These are phyloP conservation scores for Amphimedon queenslandica DNA, from an alignment of 37 sponge, comb jelly and placozoan species.

Conservation along the genomic window DNA sequence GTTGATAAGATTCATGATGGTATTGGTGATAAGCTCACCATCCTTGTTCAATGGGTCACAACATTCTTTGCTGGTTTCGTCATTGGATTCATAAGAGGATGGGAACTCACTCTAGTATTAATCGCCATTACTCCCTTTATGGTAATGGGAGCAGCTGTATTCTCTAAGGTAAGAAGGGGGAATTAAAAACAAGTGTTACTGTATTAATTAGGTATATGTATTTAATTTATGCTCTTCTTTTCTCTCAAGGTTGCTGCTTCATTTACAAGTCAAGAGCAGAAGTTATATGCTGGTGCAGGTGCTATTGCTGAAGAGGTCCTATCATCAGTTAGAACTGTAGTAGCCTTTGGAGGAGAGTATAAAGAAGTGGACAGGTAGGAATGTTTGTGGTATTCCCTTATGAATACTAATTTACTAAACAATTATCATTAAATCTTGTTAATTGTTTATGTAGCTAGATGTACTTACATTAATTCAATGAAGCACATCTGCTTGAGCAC, in stretches of 20 bases:
- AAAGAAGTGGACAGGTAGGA: slow-evolving; percentile 54
- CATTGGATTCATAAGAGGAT: slow-evolving; percentile 65
- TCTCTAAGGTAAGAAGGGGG: slow-evolving; percentile 52
- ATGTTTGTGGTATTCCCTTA: background rate
- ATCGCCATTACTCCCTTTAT: slow-evolving; percentile 59
- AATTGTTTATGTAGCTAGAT: background rate
- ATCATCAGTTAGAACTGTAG: slow-evolving; percentile 86
- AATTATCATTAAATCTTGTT: too few species aligned
- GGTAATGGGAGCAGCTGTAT: slow-evolving; percentile 9
- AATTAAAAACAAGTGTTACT: background rate
- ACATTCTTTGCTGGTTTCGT: slow-evolving; percentile 76
- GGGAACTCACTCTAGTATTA: slow-evolving; percentile 87
- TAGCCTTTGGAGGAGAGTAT: slow-evolving; percentile 78
- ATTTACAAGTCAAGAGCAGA: slow-evolving; percentile 68
- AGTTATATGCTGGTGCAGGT: slow-evolving; percentile 88
- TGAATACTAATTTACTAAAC: background rate
- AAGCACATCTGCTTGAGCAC: background rate
- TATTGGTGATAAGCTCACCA: slow-evolving; percentile 82
- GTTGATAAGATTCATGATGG: slow-evolving; percentile 93
- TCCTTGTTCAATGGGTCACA: slow-evolving; percentile 57
- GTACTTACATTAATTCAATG: background rate
- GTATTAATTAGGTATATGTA: background rate
- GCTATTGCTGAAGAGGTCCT: slow-evolving; percentile 87
- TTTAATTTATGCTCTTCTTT: background rate
- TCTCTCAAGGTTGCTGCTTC: slow-evolving; percentile 40